Base-by-base conservation (phyloP, 2,113 vertebrate species). In the Coturnix japonica region DNA sequence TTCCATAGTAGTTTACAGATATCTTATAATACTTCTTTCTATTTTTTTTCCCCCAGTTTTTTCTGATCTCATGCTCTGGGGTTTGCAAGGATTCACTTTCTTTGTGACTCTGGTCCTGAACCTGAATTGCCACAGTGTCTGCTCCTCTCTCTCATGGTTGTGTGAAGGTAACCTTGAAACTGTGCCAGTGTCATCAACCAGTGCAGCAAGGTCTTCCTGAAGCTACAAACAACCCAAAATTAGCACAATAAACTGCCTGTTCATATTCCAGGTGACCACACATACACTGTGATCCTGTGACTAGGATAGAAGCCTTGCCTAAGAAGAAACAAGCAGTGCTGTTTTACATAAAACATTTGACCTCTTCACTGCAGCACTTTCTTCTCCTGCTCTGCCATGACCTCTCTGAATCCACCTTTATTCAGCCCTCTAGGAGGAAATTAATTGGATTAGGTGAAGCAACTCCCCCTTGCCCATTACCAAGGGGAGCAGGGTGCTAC, bases 111-210 rank as follows among this genome's bases (percentile, higher is more conserved):
- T 71, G 23, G 19, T 72, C 57, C 64, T 43, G 39, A 85, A 46
- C 13, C 4, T 51, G 12, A 77, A 80, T 66, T 54, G 28, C 46
- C 16, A 25, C 49, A 26, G 9, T 37, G 70, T 47, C 56, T 83
- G 23, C n/a, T 76, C 43, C 56, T 89, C 39, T 80, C 67, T 63
- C 30, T n/a, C 46, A 30, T 43, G 33, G 33, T 39, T 2, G 1
- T 2, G 1, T 31, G 88, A 84, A 87, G 53, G 43, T 67, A 64
- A 74, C 76, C 70, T 81, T 91, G 73, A 84, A 78, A 60, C 57
- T 64, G 47, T 49, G 39, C 35, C 0, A 0, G 43, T 46, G 47
- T 37, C 80, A 60, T 57, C 54, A 79, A 0, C 44, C 0, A 0
- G 37, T 9, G 31, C 35, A 67, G 57, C 35, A 78, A 57, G 26